Evolutionary conservation across 2,888 invertebrate species (phyloP).

Genomic region (Stratiomys singularior): DNA sequence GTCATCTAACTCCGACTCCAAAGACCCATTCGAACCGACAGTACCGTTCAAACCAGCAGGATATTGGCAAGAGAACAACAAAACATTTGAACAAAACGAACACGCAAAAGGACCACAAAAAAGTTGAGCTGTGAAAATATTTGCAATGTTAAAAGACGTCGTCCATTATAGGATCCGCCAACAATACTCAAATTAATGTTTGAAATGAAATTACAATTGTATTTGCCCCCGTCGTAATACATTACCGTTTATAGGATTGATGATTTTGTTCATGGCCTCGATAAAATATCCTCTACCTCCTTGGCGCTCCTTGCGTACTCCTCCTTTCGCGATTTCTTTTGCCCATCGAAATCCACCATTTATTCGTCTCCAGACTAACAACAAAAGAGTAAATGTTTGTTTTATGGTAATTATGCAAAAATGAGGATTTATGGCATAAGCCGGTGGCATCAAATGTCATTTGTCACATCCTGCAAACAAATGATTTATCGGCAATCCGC

Average conservation of each 20-base stretch:
- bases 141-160: constrained; percentile 15
- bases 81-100: neutral
- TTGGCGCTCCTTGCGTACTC: neutral
- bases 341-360: neutral
- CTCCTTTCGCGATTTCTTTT: too few species aligned
- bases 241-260: constrained; percentile 4
- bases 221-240: constrained; percentile 2
- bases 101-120: neutral
- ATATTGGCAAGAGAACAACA: neutral
- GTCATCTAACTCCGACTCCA: constrained; percentile 1
- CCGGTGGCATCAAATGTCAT: constrained; percentile 4
- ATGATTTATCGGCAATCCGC: neutral
- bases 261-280: constrained; percentile 22
- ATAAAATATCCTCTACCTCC: constrained; percentile 14
- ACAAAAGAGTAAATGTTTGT: constrained; percentile 23
- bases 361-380: neutral
- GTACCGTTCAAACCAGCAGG: neutral
- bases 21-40: neutral
- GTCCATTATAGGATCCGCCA: constrained; percentile 24
- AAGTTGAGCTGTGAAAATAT: neutral
- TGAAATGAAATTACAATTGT: constrained; percentile 39
- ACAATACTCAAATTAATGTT: constrained; percentile 36
- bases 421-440: neutral
- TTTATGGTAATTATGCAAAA: constrained; percentile 26
- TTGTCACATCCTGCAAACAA: neutral